Base-by-base conservation (phyloP, 2,888 invertebrate genomes). In the Andrena bicolor region DNA sequence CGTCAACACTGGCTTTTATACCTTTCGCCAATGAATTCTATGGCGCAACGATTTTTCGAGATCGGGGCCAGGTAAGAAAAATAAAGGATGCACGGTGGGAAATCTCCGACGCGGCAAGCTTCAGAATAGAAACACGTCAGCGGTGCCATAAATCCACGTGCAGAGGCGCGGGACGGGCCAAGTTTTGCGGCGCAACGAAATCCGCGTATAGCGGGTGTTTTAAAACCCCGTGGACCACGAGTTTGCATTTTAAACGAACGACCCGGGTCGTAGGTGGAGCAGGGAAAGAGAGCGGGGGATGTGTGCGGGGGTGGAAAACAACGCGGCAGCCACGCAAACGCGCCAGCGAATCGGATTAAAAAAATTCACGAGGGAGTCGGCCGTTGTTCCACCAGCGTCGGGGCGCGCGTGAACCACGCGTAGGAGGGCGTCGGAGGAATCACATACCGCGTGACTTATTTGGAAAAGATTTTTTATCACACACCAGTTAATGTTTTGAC, bases 231-330 rank as follows among this genome's bases (percentile, higher is more conserved):
- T 77, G 86, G 86, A 82, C 85, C 83, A 80, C 84, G 84, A 80
- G 90, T 91, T 91, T 91, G 91, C 90, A 91, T 91, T 90, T 90
- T 90, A 91, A 91, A 89, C 90, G 89, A 88, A 86, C 84, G 86
- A 77, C 73, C 41, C 74, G 76, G 70, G 71, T 66, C 56, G 53
- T 41, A 16, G 48, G 73, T 64, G 26, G 72, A 68, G 35, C 20
- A 66, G 26, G 7, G 20, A n/a, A 23, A 49, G 23, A 10, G 7
- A 35, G 10, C 0, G 30, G 10, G 48, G 10, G 61, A 56, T 56
- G 23, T 69, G 71, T 58, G 58, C 26, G 66, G 71, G 64, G 86
- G 80, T 64, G 69, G 78, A 85, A 86, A 83, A 82, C 84, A 86
- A 83, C 86, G 83, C 77, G 80, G 78, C 82, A 58, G 81, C 83